Base-by-base conservation (phyloP, 2,113 vertebrate species). In the Larimichthys polyactis region DNA sequence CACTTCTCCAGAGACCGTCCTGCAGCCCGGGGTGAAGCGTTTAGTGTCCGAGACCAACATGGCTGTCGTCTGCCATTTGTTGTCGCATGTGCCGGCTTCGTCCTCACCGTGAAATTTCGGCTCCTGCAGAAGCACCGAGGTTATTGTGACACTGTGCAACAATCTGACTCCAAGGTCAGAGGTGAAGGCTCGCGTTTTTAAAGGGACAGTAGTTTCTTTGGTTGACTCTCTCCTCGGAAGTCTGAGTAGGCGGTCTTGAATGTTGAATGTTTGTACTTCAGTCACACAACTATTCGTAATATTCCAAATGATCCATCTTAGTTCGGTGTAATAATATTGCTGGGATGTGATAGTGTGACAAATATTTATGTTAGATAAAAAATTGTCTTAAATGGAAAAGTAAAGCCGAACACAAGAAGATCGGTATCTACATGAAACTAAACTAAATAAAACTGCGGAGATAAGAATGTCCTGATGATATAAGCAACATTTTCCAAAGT, bases 1-100 rank as follows among this genome's bases (percentile, higher is more conserved):
- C 16, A 15, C 71, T 71, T 49, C 67, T 60, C 59, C 9, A 22
- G n/a, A 65, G 62, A 66, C 62, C 22, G 43, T 83, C 58, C 55
- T 67, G 27, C 57, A 19, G 72, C 81, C 79, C 48, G 78, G 81
- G 75, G 82, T 84, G 82, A 75, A 79, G 58, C 4, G n/a, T 36
- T 75, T 60, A 16, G 60, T 8, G 4, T 32, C 48, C n/a, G 36
- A 76, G 17, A 40, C 54, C 71, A 32, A 17, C 51, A 5, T 68
- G 71, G 67, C 74, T 29, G 57, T 73, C 27, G 66, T 70, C 71
- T 68, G 52, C 79, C 79, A 85, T 87, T 89, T 92, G 88, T 65
- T 66, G 82, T 58, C 40, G n/a, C 83, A 89, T 85, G 64, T 89
- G 88, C 67, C 60, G 51, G 20, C 54, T 64, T 69, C 57, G 32